Evolutionary conservation across 2,888 invertebrate genomes (phyloP), one percentile per base, ranked within the genome.

Genomic region (Sepioteuthis lessoniana): DNA sequence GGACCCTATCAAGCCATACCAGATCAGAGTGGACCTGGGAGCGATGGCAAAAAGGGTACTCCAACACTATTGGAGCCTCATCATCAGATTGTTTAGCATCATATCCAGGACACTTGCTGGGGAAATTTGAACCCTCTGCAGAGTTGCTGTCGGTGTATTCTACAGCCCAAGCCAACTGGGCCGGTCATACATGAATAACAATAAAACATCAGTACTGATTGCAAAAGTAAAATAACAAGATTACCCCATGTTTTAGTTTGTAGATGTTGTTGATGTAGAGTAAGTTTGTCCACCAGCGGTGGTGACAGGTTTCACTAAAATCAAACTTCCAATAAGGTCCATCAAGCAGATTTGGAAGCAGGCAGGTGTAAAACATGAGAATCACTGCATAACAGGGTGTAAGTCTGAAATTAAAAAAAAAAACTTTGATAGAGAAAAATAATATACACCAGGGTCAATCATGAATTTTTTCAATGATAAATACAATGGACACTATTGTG

Each of bases 321-420:
- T 94, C 94, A 28, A 96, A 94, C 7, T 94, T 42, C 96, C 97
- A 97, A 76, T 96, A 95, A 0, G 97, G 97, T 2, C 97, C 97
- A 1, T 95, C 95, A 0, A 96, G 96, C 13, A 97, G 47, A 94
- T 97, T 97, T 55, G 95, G 95, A 91, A 97, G 96, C n/a, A 97
- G 94, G 60, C 95, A 96, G 10, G 96, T 95, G 93, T 96, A 96
- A 25, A 96, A 95, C 95, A 96, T 95, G 93, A 97, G 93, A 10
- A 97, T 96, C 13, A 97, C 95, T 96, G 97, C 96, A 95, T 97
- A 96, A 16, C 97, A 94, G 0, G 97, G 97, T 2, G 97, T 97
- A 94, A 97, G 95, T 94, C 97, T 97, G 95, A 94, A 97, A 94
- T 76, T 38, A 60, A 91, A n/a, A 37, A 38, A 31, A 50, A 31